Conservation (phyloP, 2,113 vertebrate species). For the Daubentonia madagascariensis region DNA sequence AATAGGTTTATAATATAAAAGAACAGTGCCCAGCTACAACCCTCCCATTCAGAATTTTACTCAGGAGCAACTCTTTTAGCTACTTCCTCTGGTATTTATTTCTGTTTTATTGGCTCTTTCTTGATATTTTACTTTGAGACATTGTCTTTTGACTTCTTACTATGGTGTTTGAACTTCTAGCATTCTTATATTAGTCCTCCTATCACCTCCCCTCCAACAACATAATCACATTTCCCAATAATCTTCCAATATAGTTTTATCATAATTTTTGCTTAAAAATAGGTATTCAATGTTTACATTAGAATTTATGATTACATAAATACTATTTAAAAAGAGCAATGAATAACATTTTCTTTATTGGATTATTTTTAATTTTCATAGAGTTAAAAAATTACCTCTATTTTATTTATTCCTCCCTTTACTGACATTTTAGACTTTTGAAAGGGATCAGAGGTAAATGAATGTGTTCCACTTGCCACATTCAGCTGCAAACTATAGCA, state of each 20-base stretch:
- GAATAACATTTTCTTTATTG: neutral
- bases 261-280: neutral
- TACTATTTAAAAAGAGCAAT: neutral
- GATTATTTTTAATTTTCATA: conserved; percentile 50
- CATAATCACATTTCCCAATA: neutral
- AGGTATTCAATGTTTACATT: conserved; percentile 18
- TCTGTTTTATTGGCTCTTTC: neutral
- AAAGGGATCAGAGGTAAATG: neutral
- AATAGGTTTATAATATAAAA: neutral
- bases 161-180: neutral
- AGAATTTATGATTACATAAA: conserved; percentile 31
- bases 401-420: conserved; percentile 3
- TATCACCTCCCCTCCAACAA: neutral
- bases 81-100: neutral
- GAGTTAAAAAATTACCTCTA: conserved; percentile 17
- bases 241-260: neutral
- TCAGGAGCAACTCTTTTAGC: neutral
- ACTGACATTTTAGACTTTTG: neutral
- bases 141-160: neutral
- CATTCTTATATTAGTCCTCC: neutral
- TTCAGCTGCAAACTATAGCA: neutral
- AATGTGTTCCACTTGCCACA: neutral
- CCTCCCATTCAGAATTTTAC: neutral
- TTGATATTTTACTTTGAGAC: neutral
- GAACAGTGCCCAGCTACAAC: neutral